Conservation (phyloP, 2,113 vertebrate genomes). For the Opisthocomus hoazin region DNA sequence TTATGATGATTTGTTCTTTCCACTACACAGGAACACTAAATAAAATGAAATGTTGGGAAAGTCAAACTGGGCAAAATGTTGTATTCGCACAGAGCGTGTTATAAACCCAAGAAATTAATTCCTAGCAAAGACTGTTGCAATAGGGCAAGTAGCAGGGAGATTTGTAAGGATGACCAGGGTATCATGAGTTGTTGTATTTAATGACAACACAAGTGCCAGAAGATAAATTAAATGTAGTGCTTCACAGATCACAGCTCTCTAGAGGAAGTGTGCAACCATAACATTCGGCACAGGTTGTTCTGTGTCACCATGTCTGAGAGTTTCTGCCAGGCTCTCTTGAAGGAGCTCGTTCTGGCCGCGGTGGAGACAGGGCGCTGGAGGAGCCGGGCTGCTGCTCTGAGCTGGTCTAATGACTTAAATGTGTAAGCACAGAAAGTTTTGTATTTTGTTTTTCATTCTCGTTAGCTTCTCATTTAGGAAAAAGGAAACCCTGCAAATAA, state of each 20-base stretch:
- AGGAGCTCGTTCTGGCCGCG: rapidly evolving
- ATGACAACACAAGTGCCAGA: background rate
- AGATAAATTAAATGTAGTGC: background rate
- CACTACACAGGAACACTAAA: background rate
- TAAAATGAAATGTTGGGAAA: background rate
- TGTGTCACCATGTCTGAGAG: background rate
- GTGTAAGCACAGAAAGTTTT: background rate
- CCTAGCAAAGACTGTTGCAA: background rate
- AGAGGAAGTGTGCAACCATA: background rate
- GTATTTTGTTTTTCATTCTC: background rate
- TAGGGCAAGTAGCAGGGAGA: background rate
- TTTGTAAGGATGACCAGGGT: background rate
- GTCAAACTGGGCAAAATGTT: background rate
- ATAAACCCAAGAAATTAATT: background rate
- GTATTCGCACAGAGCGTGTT: rapidly evolving
- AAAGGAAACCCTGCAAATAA: background rate
- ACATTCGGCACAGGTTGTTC: background rate
- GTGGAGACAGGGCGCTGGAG: rapidly evolving
- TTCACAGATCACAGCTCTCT: background rate
- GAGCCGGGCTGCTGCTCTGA: background rate
- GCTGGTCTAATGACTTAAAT: background rate
- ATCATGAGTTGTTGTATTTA: background rate
- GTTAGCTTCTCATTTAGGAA: background rate
- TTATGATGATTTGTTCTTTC: background rate
- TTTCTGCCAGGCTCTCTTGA: background rate